Conservation (phyloP, 2,888 invertebrate genomes). For the Eretmocerus hayati region DNA sequence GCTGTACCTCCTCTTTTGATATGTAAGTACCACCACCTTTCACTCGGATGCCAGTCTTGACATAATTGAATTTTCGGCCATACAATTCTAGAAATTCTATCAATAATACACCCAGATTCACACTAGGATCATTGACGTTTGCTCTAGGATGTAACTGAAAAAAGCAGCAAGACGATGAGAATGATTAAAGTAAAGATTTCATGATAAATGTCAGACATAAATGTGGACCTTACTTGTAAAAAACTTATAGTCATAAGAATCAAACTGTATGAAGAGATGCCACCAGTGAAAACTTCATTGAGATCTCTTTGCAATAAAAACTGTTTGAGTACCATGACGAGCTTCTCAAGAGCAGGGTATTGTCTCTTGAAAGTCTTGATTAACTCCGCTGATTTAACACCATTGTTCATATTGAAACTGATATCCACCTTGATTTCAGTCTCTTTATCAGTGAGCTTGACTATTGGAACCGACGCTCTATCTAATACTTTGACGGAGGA, state of each 20-base stretch:
- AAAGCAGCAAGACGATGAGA: not conserved
- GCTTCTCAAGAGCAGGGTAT: constrained; percentile 85
- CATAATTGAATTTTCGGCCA: constrained; percentile 92
- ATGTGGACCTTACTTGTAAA: constrained; percentile 58
- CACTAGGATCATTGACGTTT: constrained; percentile 55
- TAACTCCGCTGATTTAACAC: constrained; percentile 92
- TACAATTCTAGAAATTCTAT: constrained; percentile 97
- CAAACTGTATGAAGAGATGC: constrained; percentile 97
- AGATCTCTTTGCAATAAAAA: constrained; percentile 95
- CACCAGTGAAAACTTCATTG: constrained; percentile 99
- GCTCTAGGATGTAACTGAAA: constrained; percentile 78
- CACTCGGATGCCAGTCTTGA: constrained; percentile 88
- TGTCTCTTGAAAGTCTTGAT: constrained; percentile 84
- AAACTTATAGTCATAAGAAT: constrained; percentile 98
- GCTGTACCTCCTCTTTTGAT: constrained; percentile 76
- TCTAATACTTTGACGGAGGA: constrained; percentile 91
- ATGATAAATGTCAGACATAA: not conserved
- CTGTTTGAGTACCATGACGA: constrained; percentile 97
- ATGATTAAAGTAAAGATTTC: not conserved
- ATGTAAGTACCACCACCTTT: constrained; percentile 91
- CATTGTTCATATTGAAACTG: constrained; percentile 98
- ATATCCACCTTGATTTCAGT: constrained; percentile 86
- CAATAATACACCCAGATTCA: constrained; percentile 87
- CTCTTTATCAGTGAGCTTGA: constrained; percentile 87
- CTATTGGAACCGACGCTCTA: constrained; percentile 97